Evolutionary conservation across 2,888 invertebrate species (phyloP), one percentile per base, ranked within the genome.

Genomic region (Metopia argyrocephala): DNA sequence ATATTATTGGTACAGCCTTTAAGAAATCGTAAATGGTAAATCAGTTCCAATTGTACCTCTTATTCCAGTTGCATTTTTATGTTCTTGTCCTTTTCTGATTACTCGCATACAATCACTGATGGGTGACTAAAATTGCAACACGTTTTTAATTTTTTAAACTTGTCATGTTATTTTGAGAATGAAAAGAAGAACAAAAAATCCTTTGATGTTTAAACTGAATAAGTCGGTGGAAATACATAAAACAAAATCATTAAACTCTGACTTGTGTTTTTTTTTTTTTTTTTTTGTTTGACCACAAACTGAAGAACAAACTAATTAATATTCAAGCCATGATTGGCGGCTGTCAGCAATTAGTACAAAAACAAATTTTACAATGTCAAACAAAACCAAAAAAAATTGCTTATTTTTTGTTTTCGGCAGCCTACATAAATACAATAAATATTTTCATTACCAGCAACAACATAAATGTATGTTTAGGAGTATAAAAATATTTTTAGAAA

Each of bases 321-420:
- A 83, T 80, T 78, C 82, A 68, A 74, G 71, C 59, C 80, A 71
- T 50, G 54, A 20, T 52, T 61, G 50, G 38, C 23, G 64, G 64
- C 80, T 80, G 75, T 69, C 76, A 80, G 78, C 82, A 83, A 83
- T 83, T 83, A 83, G 82, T 78, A 68, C 18, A 74, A 45, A 57
- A 79, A 78, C 76, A 82, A 78, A 78, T 78, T 78, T 81, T 68
- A 38, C 45, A 56, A 76, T 73, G 31, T 62, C 66, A 21, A 46
- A 25, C 52, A 65, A 73, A 65, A 56, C 27, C 54, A 46, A 2
- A n/a, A 69, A 50, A 25, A 45, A 21, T 5, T 7, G 1, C 6
- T 6, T n/a, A n/a, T 27, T 7, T 27, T 56, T 27, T 52, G 50
- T 12, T 52, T 52, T 28, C 7, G 28, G 9, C 48, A 6, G 48